These are phyloP conservation scores for Yponomeuta cagnagella DNA, from an alignment of 2,888 invertebrate genomes.

Conservation along the genomic window DNA sequence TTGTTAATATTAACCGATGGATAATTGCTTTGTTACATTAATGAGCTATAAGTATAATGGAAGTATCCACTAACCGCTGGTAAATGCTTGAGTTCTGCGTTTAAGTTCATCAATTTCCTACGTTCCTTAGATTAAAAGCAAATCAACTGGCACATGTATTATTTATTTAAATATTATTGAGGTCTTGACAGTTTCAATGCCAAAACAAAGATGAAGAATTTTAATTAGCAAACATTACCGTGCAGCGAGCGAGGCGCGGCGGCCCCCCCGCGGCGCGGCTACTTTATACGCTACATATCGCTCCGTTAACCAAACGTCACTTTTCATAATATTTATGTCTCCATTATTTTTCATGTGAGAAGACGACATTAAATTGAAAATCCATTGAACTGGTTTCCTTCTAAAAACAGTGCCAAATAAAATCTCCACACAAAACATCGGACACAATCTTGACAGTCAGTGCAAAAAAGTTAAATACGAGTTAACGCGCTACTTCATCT, in stretches of 20 bases:
- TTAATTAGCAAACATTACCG: slow-evolving; percentile 59
- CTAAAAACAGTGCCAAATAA: slow-evolving; percentile 23
- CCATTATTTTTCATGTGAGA: slow-evolving; percentile 65
- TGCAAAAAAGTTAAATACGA: slow-evolving; percentile 7
- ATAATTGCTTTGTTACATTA: slow-evolving; percentile 42
- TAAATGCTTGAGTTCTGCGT: not conserved
- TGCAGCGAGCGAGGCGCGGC: slow-evolving; percentile 37
- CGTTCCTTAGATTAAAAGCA: not conserved
- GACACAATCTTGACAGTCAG: slow-evolving; percentile 14
- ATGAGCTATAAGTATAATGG: slow-evolving; percentile 13
- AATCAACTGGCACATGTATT: not conserved
- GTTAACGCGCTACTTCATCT: slow-evolving; percentile 14
- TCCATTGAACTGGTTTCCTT: slow-evolving; percentile 25
- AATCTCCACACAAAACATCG: slow-evolving; percentile 17
- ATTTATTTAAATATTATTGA: not conserved
- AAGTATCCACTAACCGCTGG: not conserved
- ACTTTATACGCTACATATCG: slow-evolving; percentile 39
- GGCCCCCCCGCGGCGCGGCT: slow-evolving; percentile 42
- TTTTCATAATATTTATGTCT: slow-evolving; percentile 70
- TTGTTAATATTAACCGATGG: slow-evolving; percentile 68
- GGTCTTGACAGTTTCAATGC: not conserved
- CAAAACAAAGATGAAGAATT: slow-evolving; percentile 54
- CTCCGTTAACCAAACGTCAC: slow-evolving; percentile 68
- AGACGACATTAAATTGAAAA: slow-evolving; percentile 55
- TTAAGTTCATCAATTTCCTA: not conserved